Conservation (phyloP, 2,888 invertebrate genomes). For the Timandra comae region DNA sequence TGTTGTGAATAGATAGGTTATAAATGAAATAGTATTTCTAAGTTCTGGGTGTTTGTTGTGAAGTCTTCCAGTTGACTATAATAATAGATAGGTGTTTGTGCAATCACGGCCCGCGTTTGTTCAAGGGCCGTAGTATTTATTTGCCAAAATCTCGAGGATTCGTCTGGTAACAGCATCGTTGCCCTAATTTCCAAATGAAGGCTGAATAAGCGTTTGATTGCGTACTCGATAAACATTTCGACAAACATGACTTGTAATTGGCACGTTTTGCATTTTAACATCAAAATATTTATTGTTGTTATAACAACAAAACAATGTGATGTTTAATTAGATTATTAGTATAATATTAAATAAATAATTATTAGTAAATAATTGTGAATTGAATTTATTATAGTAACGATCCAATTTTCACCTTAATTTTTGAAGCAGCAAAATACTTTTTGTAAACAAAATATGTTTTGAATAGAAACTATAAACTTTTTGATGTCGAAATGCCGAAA, state of each 20-base stretch:
- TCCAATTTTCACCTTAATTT: too few relatives aligned
- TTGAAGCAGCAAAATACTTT: too few relatives aligned
- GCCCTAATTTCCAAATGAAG: slow-evolving; percentile 57
- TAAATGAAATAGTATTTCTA: too few relatives aligned
- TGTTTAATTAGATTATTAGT: too few relatives aligned
- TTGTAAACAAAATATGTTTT: too few relatives aligned
- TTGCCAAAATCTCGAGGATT: slow-evolving; percentile 58
- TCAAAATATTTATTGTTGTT: slow-evolving; percentile 5
- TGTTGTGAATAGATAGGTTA: too few relatives aligned
- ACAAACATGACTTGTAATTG: slow-evolving; percentile 31
- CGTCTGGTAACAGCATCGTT: slow-evolving; percentile 33
- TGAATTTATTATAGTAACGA: too few relatives aligned
- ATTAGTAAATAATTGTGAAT: too few relatives aligned
- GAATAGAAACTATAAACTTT: too few relatives aligned
- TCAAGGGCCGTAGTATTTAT: slow-evolving; percentile 57
- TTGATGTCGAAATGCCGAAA: too few relatives aligned
- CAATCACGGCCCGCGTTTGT: slow-evolving; percentile 55
- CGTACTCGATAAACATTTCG: slow-evolving; percentile 45
- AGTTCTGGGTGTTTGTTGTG: slow-evolving; percentile 3
- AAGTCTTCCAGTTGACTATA: slow-evolving; percentile 1
- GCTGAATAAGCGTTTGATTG: slow-evolving; percentile 59
- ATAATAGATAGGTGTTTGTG: slow-evolving; percentile 16
- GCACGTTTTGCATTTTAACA: slow-evolving; percentile 16
- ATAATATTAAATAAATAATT: too few relatives aligned
- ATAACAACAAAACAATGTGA: slow-evolving; percentile 1